A percentile compares a stretch with the other conserved stretches of the same genome.
phyloP scores from a whole-genome alignment of 2,113 vertebrate genomes.

The Pluvialis apricaria region DNA sequence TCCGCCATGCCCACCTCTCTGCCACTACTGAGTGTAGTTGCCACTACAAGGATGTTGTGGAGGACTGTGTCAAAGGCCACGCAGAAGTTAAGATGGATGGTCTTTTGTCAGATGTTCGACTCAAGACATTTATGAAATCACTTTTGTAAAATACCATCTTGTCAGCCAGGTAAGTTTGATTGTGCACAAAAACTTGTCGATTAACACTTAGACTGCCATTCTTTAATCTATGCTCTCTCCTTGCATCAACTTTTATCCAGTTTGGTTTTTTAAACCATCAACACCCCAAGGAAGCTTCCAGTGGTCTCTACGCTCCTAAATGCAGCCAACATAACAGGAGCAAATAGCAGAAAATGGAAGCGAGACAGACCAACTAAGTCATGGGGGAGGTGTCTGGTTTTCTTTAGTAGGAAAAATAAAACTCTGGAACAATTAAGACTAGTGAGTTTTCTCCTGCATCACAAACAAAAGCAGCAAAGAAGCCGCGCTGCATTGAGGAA shows the following conservation, averaged over 20 bases:
- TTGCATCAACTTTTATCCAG: not conserved
- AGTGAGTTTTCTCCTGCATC: not conserved
- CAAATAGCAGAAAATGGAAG: not conserved
- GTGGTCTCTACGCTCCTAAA: not conserved
- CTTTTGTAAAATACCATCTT: not conserved
- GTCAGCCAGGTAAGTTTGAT: not conserved
- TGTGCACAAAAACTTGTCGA: not conserved
- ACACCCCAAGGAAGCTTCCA: no score
- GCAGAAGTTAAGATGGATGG: no score
- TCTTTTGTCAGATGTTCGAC: not conserved
- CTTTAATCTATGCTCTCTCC: not conserved
- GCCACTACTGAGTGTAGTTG: no score
- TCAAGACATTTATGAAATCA: not conserved
- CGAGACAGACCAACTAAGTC: not conserved
- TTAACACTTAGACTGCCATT: not conserved
- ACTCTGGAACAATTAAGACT: not conserved
- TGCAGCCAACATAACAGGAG: not conserved
- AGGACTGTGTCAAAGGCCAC: not conserved
- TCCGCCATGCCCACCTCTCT: not conserved
- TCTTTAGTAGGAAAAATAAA: not conserved
- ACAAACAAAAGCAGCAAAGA: not conserved
- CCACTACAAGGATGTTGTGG: no score
- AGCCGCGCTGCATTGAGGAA: fast-evolving
- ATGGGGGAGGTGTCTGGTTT: not conserved
- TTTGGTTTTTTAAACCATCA: not conserved